Evolutionary conservation across 1,140 invertebrate genomes (phyloP).

Genomic region (Bombus vancouverensis): DNA sequence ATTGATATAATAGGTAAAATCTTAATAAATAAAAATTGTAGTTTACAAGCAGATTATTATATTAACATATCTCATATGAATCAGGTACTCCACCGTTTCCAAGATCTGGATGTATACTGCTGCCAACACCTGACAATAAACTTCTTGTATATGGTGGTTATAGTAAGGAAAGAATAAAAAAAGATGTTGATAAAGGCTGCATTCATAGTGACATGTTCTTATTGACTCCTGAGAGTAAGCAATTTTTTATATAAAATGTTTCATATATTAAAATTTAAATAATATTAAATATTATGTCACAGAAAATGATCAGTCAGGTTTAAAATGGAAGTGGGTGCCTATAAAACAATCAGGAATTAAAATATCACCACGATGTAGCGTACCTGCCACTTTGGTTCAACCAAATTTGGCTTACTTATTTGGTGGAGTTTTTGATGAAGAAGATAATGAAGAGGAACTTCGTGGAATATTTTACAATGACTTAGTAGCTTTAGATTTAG

Average conservation of each 20-base stretch:
- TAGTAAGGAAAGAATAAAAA: conserved; percentile 90
- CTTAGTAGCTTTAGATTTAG: conserved; percentile 89
- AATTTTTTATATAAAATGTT: conserved; percentile 17
- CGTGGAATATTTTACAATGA: conserved; percentile 93
- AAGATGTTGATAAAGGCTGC: conserved; percentile 90
- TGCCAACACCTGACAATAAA: conserved; percentile 76
- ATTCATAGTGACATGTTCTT: conserved; percentile 93
- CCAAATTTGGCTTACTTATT: conserved; percentile 84
- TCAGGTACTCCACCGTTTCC: conserved; percentile 85
- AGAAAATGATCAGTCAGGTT: conserved; percentile 85
- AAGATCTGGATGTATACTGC: conserved; percentile 88
- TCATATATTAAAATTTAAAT: neutral
- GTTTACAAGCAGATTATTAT: neutral
- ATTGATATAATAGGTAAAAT: conserved; percentile 86
- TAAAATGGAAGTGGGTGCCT: conserved; percentile 90
- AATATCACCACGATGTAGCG: conserved; percentile 88
- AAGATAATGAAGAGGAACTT: conserved; percentile 89
- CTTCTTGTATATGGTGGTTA: conserved; percentile 95
- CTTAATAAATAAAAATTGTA: neutral
- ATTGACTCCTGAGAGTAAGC: conserved; percentile 87
- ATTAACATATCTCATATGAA: conserved; percentile 20
- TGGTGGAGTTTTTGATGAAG: conserved; percentile 63
- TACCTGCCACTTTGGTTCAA: conserved; percentile 82
- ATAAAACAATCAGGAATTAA: conserved; percentile 87
- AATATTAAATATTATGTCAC: conserved; percentile 49